phyloP scores from a whole-genome alignment of 2,113 vertebrate species.

The Loxodonta africana region DNA sequence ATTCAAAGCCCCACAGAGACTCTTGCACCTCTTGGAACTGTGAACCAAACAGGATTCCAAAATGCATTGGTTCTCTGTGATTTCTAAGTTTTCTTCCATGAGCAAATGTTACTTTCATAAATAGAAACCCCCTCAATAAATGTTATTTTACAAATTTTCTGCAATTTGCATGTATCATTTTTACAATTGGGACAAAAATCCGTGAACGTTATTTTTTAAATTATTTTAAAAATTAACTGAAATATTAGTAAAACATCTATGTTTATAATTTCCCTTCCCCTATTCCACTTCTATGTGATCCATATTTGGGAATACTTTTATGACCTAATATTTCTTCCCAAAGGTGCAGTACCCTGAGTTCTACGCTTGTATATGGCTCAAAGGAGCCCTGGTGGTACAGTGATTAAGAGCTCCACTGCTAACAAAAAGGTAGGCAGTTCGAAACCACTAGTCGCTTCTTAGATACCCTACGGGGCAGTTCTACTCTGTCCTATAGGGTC shows the following conservation, averaged over 20 bases:
- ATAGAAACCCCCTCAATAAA: conserved; percentile 14
- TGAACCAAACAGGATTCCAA: not conserved
- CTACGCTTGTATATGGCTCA: not conserved
- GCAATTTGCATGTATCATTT: not conserved
- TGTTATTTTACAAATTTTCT: conserved; percentile 55
- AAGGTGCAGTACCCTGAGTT: not conserved
- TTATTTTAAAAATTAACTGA: not conserved
- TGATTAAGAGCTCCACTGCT: too few species aligned
- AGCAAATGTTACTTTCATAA: conserved; percentile 53
- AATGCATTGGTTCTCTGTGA: not conserved
- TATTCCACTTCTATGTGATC: not conserved
- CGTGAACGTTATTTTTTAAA: not conserved
- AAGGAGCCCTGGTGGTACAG: not conserved
- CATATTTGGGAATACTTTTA: conserved; percentile 8
- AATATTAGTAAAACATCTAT: not conserved
- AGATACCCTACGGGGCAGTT: too few species aligned
- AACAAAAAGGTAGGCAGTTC: too few species aligned
- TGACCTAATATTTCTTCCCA: conserved; percentile 25
- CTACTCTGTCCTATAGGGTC: too few species aligned
- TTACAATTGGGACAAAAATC: conserved; percentile 26
- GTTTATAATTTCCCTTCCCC: not conserved
- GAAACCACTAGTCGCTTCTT: too few species aligned
- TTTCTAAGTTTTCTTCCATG: conserved; percentile 50
- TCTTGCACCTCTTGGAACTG: not conserved
- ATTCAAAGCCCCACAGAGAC: not conserved